Evolutionary conservation across 2,797 vertebrate species (phyloP).

Genomic region (Anas georgica): DNA sequence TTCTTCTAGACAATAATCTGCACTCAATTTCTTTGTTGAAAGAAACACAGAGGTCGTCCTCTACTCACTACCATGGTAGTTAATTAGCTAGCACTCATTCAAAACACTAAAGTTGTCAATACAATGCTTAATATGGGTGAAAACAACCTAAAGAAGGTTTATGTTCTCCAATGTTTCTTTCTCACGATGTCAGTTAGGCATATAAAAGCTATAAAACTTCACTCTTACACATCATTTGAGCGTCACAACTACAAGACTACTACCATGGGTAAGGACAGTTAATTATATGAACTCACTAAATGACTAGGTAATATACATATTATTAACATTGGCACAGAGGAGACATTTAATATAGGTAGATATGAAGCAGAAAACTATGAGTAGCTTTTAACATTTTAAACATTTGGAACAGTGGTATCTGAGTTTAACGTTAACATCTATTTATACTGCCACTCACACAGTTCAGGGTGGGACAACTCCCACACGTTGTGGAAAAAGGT

Average conservation of each 20-base stretch:
- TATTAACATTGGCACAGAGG: not conserved
- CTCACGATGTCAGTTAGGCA: accelerated
- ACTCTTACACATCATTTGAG: not conserved
- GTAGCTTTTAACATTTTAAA: not conserved
- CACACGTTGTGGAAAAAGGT: not conserved
- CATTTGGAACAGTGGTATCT: not conserved
- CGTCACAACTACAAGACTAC: not conserved
- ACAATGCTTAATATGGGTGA: not conserved
- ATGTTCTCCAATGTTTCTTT: not conserved
- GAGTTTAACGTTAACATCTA: constrained; percentile 23
- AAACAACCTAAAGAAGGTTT: not conserved
- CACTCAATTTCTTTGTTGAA: not conserved
- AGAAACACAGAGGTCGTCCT: not conserved
- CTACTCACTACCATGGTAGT: accelerated
- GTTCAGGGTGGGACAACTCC: constrained; percentile 13
- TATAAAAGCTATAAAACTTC: not conserved
- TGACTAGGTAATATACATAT: not conserved
- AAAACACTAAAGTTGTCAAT: not conserved
- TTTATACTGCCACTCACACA: not conserved
- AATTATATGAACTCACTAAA: not conserved
- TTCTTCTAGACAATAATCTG: not conserved
- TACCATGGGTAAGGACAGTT: not conserved
- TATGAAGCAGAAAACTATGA: not conserved
- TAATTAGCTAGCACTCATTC: not conserved
- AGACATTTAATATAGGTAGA: not conserved